These are phyloP conservation scores for Melanargia galathea DNA, from an alignment of 2,888 invertebrate genomes.

Conservation along the genomic window DNA sequence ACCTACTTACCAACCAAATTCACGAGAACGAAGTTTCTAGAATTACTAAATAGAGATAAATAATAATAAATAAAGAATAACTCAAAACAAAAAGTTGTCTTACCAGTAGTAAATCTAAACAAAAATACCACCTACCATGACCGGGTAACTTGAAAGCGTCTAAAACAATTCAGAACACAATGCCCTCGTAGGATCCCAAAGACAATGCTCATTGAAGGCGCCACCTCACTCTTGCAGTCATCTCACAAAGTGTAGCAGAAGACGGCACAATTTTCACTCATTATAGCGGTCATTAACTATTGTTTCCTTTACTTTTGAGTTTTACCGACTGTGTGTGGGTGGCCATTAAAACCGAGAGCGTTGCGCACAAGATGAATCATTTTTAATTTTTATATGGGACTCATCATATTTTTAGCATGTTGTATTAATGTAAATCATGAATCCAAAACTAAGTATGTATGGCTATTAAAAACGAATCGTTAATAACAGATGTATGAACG, in stretches of 20 bases:
- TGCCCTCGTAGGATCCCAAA: slow-evolving; percentile 17
- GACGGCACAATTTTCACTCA: slow-evolving; percentile 65
- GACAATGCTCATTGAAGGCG: slow-evolving; percentile 42
- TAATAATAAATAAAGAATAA: too few relatives aligned
- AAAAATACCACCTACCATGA: slow-evolving; percentile 10
- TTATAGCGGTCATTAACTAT: slow-evolving; percentile 71
- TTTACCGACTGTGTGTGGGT: slow-evolving; percentile 56
- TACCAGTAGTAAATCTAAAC: background rate
- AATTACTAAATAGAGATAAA: too few relatives aligned
- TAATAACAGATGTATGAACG: too few relatives aligned
- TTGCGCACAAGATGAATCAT: background rate
- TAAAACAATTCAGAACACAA: slow-evolving; percentile 21
- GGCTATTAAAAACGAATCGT: too few relatives aligned
- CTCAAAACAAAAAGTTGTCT: background rate
- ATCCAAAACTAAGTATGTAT: too few relatives aligned
- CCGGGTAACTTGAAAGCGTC: slow-evolving; percentile 20
- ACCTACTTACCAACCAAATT: too few relatives aligned
- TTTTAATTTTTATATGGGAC: too few relatives aligned
- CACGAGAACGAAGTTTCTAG: background rate
- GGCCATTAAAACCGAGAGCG: slow-evolving; percentile 45
- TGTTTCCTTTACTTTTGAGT: slow-evolving; percentile 71
- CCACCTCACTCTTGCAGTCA: slow-evolving; percentile 41
- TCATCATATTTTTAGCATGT: too few relatives aligned
- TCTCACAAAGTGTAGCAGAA: slow-evolving; percentile 27
- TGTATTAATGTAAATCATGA: too few relatives aligned